A percentile compares a stretch with the other conserved stretches of the same genome.
Evolutionary conservation across 2,113 vertebrate genomes (phyloP).

Genomic region (Sinocyclocheilus grahami): DNA sequence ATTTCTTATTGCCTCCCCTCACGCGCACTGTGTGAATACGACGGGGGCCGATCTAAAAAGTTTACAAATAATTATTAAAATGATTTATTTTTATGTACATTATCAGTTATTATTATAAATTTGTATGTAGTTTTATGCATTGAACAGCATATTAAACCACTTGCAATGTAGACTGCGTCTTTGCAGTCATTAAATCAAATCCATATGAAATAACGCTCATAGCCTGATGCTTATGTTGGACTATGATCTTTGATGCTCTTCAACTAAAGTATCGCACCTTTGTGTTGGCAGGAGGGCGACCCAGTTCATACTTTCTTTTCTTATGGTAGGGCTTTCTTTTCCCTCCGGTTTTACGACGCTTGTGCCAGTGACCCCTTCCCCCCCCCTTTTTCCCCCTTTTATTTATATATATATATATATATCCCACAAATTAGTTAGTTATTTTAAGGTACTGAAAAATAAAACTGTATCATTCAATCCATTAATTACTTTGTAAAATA

Average conservation of each 20-base stretch:
- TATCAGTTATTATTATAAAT: too few relatives aligned
- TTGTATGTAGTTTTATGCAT: neutral
- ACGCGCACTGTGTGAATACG: neutral
- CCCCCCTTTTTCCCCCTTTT: too few relatives aligned
- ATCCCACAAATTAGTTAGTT: too few relatives aligned
- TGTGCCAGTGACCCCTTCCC: too few relatives aligned
- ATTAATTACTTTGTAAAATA: too few relatives aligned
- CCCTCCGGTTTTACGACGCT: slow-evolving; percentile 95
- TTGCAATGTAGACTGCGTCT: neutral
- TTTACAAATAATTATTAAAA: neutral
- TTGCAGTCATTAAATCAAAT: neutral
- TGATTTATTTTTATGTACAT: neutral
- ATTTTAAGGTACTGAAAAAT: too few relatives aligned
- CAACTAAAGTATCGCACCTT: slow-evolving; percentile 73
- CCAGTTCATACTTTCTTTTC: slow-evolving; percentile 96
- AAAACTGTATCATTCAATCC: too few relatives aligned
- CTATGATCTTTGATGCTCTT: neutral
- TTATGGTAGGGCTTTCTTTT: slow-evolving; percentile 98
- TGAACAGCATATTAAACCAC: slow-evolving; percentile 45
- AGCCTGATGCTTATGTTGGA: neutral
- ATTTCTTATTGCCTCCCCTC: neutral
- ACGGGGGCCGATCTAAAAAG: neutral
- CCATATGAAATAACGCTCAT: neutral
- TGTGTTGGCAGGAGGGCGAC: slow-evolving; percentile 91
- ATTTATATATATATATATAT: too few relatives aligned